Evolutionary conservation across 2,888 invertebrate species (phyloP), one percentile per base, ranked within the genome.

Genomic region (Candidula unifasciata): DNA sequence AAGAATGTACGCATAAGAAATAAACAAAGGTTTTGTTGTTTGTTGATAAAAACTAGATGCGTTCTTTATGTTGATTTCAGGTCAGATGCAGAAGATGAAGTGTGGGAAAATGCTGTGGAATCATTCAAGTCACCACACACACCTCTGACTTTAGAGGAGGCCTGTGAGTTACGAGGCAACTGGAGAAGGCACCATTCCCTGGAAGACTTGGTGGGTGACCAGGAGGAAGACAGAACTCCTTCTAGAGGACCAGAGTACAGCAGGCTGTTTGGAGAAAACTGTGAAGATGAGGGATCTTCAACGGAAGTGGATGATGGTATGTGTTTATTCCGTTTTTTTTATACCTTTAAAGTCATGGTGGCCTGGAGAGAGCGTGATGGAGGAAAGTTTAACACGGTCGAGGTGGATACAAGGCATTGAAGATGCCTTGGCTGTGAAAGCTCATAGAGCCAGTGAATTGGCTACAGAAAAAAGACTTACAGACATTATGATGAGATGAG

Each of bases 81-180:
- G 88, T 88, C 88, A 16, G 86, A 87, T 60, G 86, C 83, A 5
- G 89, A 89, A 35, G 89, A 89, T 80, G 89, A 89, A 68, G 84
- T 88, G 54, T 86, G 85, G 80, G 83, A 87, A 57, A 86, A 86
- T 60, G 87, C 84, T 16, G 52, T 79, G 10, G 88, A 88, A 21
- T 83, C 84, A 30, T 74, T 86, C 18, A 35, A 52, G 30, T 82
- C 69, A 44, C 82, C 83, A 16, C 80, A 71, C 21, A n/a, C 77
- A 35, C 83, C 86, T 10, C 79, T 88, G 64, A 87, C 88, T 21
- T 83, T 85, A 86, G 87, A 89, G 44, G 87, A 88, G 35, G 87
- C 88, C 1, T 86, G 86, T 37, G 69, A 87, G 73, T 78, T 88
- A 80, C 87, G 83, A 8, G 85, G 79, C 54, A 83, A 85, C 8